A percentile compares a stretch with the other conserved stretches of the same genome.
Evolutionary conservation across 2,797 vertebrate genomes (phyloP).

Genomic region (Halcyon chelicuti): DNA sequence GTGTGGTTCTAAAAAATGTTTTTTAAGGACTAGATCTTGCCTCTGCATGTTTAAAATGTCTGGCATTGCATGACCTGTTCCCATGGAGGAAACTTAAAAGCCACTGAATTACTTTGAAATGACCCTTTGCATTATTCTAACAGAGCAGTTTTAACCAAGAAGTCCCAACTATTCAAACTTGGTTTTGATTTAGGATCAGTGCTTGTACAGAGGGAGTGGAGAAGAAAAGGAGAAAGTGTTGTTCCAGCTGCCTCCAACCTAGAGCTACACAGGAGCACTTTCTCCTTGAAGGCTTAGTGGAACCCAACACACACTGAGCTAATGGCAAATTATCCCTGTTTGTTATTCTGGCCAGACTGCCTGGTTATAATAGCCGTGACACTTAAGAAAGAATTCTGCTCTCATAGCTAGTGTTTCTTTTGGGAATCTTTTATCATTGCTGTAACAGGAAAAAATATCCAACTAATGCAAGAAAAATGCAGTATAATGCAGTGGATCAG

Average conservation of each 20-base stretch:
- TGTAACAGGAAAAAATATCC: not conserved
- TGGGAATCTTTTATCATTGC: not conserved
- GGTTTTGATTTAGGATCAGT: not conserved
- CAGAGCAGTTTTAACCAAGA: not conserved
- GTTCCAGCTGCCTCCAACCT: not conserved
- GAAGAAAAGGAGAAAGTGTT: not conserved
- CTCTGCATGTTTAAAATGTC: not conserved
- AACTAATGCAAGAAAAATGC: not conserved
- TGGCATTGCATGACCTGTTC: not conserved
- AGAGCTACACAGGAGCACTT: not conserved
- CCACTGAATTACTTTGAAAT: not conserved
- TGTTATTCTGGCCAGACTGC: not conserved
- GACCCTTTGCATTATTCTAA: not conserved
- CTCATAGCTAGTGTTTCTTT: not conserved
- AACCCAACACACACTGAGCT: fast-evolving
- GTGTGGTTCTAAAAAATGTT: not conserved
- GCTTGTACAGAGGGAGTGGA: not conserved
- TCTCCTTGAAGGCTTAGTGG: not conserved
- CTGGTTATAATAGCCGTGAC: not conserved
- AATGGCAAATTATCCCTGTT: not conserved
- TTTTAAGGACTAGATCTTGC: not conserved
- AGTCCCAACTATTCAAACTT: not conserved
- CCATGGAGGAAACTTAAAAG: not conserved
- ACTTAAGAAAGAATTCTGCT: not conserved
- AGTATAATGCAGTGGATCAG: not conserved